Evolutionary conservation across 2,797 vertebrate species (phyloP), one percentile per base, ranked within the genome.

Genomic region (Dipus sagitta): DNA sequence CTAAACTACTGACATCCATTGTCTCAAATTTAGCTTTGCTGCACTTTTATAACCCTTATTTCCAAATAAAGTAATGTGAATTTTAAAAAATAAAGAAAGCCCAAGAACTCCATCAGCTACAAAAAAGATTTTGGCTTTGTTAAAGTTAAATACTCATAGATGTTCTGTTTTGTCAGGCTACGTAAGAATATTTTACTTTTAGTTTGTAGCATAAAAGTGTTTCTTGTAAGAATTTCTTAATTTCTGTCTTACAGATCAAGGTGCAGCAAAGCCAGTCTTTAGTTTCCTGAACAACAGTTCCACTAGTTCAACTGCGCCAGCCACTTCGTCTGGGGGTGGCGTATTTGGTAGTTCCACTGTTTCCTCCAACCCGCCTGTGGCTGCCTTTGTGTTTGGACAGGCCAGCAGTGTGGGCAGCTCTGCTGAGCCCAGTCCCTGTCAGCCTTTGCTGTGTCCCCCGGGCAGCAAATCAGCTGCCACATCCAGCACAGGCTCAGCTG

Each of bases 331-430:
- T 26, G 47, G 84, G 21, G 97, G 96, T 60, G 96, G 96, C 20
- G 76, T 99, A 64, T 99, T 99, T 92, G 99, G 99, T 86, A 97
- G 96, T 70, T 62, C 97, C 93, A 94, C 98, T 95, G 85, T 98
- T 26, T 96, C 98, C 60, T 97, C 98, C 70, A 98, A 96, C 64
- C 91, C 97, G 26, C 97, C 98, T 32, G 96, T 97, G 34, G 32
- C 97, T 94, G 96, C 98, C 64, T 99, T 99, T 68, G 96, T 99
- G 71, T 99, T 99, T 80, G 99, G 99, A 94, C 99, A 99, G 97
- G 97, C 98, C 86, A 96, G 98, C 96, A 98, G 98, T 95, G 98
- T 97, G 95, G 98, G 97, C 97, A 97, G 97, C 91, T 97, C 98
- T 84, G 97, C 97, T 58, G 99, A 99, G 24, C 96, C 98, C 68